Evolutionary conservation across 1,140 invertebrate species (phyloP), one percentile per base, ranked within the genome.

Genomic region (Zophobas morio): DNA sequence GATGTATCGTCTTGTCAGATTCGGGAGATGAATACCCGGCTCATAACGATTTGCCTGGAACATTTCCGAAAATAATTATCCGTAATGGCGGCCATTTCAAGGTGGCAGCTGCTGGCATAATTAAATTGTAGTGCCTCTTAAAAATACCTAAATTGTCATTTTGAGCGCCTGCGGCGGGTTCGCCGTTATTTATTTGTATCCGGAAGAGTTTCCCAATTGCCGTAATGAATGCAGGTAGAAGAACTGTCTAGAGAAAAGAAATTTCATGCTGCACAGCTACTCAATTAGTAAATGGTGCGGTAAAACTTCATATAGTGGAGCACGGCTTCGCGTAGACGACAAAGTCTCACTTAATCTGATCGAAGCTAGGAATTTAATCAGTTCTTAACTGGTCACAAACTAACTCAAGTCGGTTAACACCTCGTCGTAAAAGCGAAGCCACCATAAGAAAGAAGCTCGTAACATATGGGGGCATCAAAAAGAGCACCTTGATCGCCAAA

Each of bases 81-180:
- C 35, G 60, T 66, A 66, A 66, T 66, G 60, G 60, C 60, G 60
- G 60, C 60, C 60, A 42, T 66, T 66, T 66, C n/a, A 40, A 66
- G 60, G 60, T 66, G 60, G 60, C 60, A 66, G 60, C 60, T 66
- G 60, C 42, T 8, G 20, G 60, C 37, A 40, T 42, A 66, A 66
- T 66, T 40, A 66, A 66, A 66, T 40, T 42, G 60, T 42, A 42
- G 34, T 39, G 56, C 56, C 34, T 60, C 56, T 60, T 60, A 60
- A 60, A 60, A 60, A 60, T 33, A 6, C 33, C 56, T 35, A 35
- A 60, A 60, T n/a, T 39, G 56, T 60, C 56, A 60, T 35, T 37
- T 39, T 36, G 37, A 60, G 36, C 56, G 56, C 1, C 56, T 60
- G 36, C 36, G 56, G 35, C 56, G 56, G 36, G 42, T 8, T 46